phyloP scores from a whole-genome alignment of 2,888 invertebrate genomes.

The Chorisops tibialis region DNA sequence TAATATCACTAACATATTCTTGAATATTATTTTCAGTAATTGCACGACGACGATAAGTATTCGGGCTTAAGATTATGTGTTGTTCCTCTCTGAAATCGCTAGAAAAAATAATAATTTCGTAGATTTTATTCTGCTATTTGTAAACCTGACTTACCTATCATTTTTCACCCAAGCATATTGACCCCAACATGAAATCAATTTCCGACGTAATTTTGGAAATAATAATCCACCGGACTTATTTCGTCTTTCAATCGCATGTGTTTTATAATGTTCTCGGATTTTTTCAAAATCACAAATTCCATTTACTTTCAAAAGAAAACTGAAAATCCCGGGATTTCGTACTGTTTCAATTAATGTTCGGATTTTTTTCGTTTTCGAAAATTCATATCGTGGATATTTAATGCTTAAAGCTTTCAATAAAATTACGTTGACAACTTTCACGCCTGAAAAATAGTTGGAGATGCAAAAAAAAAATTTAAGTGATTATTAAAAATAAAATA shows the following conservation, averaged over 20 bases:
- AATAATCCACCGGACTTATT: conserved; percentile 59
- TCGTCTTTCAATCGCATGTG: conserved; percentile 56
- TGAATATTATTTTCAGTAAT: conserved; percentile 72
- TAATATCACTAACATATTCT: conserved; percentile 73
- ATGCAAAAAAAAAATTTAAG: too few species aligned
- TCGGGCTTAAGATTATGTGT: conserved; percentile 64
- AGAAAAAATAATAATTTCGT: not conserved
- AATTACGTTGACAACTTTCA: conserved; percentile 56
- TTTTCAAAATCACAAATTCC: conserved; percentile 59
- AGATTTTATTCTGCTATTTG: not conserved
- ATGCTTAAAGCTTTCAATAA: conserved; percentile 59
- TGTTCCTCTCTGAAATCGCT: conserved; percentile 60
- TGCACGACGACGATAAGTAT: conserved; percentile 65
- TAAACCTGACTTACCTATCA: conserved; percentile 51
- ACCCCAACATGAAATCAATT: conserved; percentile 70
- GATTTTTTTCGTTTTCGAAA: conserved; percentile 60
- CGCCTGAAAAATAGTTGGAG: conserved; percentile 54
- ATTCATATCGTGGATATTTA: conserved; percentile 59
- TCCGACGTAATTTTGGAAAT: conserved; percentile 66
- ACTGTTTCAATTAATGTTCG: conserved; percentile 69
- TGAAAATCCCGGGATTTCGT: conserved; percentile 70
- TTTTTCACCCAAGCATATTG: conserved; percentile 67
- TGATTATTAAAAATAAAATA: too few species aligned
- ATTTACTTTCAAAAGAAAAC: conserved; percentile 64
- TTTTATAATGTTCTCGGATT: conserved; percentile 54